Conservation (phyloP, 1,140 invertebrate genomes). For the Aplysia californica region DNA sequence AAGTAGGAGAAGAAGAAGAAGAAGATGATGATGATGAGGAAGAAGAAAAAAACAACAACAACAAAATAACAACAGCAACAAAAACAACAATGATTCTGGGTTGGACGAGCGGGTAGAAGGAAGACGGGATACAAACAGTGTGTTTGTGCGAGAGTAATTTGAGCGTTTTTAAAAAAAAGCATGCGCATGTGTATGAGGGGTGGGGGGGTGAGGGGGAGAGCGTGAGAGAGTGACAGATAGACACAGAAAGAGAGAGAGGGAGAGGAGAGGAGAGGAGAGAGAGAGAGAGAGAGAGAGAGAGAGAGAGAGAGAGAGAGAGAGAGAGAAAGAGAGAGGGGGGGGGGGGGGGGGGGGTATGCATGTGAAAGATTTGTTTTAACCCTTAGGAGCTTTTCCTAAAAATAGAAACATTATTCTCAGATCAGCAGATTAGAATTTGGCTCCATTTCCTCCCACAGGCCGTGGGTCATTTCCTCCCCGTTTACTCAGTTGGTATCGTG, state of each 20-base stretch:
- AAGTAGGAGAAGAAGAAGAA: too few species aligned
- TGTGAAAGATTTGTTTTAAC: not conserved
- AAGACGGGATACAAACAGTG: not conserved
- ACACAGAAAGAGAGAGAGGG: constrained; percentile 1
- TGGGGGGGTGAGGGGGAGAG: not conserved
- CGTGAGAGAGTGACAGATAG: not conserved
- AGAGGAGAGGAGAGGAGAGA: not conserved
- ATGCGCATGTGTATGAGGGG: not conserved
- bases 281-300: not conserved
- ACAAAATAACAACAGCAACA: not conserved
- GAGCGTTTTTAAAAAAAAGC: not conserved
- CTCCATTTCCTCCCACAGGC: too few species aligned
- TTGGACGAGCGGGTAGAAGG: not conserved
- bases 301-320: constrained; percentile 12
- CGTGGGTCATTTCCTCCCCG: too few species aligned
- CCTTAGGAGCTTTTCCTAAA: too few species aligned
- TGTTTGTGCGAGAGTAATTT: not conserved
- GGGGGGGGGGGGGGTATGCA: not conserved
- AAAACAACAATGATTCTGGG: too few species aligned
- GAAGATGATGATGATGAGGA: too few species aligned
- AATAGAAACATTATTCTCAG: too few species aligned
- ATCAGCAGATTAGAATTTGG: too few species aligned
- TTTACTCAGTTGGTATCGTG: too few species aligned
- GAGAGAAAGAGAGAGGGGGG: not conserved
- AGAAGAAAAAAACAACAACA: too few species aligned